A percentile compares a stretch with the other conserved stretches of the same genome.
Conservation (phyloP, 2,113 vertebrate species). For the Pterocles burchelli region DNA sequence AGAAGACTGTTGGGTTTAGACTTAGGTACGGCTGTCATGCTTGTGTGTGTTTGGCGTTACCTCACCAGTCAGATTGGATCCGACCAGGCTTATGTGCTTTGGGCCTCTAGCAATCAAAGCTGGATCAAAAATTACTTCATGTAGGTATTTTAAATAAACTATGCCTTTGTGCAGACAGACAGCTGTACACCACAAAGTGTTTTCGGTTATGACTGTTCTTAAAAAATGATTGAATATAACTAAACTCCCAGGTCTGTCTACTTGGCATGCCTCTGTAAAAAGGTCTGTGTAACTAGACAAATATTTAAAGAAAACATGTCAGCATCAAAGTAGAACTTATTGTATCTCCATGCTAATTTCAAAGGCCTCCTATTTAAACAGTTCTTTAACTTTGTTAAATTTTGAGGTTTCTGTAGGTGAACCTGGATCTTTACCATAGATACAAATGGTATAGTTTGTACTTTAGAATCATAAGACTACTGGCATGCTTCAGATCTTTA, state of each 20-base stretch:
- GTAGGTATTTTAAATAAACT: neutral
- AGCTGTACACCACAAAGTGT: neutral
- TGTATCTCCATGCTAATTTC: neutral
- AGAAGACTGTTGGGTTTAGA: neutral
- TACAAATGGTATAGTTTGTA: neutral
- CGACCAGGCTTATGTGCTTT: neutral
- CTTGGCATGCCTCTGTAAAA: neutral
- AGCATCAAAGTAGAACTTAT: neutral
- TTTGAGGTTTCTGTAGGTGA: neutral
- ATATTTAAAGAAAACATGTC: neutral
- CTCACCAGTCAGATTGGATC: neutral
- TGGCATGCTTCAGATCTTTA: neutral
- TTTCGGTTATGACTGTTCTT: neutral
- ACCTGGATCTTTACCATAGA: neutral
- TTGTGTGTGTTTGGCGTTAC: neutral
- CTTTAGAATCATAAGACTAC: neutral
- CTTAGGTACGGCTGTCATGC: rapidly evolving
- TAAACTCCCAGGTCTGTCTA: neutral
- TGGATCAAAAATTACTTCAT: neutral
- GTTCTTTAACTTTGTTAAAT: neutral
- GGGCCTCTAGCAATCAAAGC: neutral
- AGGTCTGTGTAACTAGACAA: neutral
- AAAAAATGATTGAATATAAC: neutral
- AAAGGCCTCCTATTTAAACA: neutral
- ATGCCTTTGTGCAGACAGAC: neutral